Percentiles rank a stretch among this genome's conserved stretches.
Conservation (phyloP, 2,113 vertebrate species). For the Vireo altiloquus region DNA sequence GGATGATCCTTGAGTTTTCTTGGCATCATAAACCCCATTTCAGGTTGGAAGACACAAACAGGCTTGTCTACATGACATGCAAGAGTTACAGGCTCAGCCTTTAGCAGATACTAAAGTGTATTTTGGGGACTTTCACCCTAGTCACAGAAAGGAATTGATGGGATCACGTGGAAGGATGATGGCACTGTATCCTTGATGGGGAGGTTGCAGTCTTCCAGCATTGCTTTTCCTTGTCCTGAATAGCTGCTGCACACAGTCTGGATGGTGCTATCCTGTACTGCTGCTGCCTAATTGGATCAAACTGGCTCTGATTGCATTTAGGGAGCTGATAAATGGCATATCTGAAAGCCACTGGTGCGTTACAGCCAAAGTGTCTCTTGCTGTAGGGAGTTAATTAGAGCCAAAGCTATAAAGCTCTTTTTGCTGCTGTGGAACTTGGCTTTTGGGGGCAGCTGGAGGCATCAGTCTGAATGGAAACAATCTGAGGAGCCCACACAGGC, state of each 20-base stretch:
- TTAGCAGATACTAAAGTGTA: not conserved
- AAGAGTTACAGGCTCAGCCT: not conserved
- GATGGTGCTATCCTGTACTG: not conserved
- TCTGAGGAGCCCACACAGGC: not conserved
- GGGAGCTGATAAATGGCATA: conserved; percentile 19
- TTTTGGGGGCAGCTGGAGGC: not conserved
- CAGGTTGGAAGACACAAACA: not conserved
- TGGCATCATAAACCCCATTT: not conserved
- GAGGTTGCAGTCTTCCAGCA: not conserved
- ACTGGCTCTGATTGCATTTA: conserved; percentile 21
- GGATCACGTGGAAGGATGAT: not conserved
- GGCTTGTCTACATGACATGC: not conserved
- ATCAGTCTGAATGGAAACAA: not conserved
- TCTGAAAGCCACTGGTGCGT: not conserved
- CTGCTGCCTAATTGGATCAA: conserved; percentile 10
- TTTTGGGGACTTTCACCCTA: not conserved
- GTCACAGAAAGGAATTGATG: not conserved
- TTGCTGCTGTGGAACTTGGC: not conserved
- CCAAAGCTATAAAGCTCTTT: not conserved
- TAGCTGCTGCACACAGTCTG: not conserved
- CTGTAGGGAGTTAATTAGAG: conserved; percentile 47
- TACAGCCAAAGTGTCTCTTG: not conserved
- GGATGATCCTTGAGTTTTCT: too few relatives aligned
- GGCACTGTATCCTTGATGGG: not conserved
- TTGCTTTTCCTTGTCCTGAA: not conserved